phyloP scores from a whole-genome alignment of 2,888 invertebrate genomes.

The Entomobrya multifasciata region DNA sequence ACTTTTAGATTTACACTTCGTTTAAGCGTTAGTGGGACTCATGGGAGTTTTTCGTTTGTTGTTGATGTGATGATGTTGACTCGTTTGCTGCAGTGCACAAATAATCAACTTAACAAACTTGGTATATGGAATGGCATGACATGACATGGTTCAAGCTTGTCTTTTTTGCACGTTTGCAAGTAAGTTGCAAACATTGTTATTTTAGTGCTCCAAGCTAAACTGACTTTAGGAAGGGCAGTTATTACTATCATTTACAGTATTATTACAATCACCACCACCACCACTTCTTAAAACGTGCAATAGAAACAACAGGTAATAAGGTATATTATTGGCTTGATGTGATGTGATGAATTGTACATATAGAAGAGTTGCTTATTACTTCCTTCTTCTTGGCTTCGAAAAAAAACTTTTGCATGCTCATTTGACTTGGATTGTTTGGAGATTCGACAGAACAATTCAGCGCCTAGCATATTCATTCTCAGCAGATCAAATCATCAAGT shows the following conservation, averaged over 20 bases:
- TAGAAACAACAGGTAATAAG: slow-evolving; percentile 69
- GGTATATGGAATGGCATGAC: background rate
- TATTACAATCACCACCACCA: slow-evolving; percentile 31
- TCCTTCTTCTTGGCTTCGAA: slow-evolving; percentile 51
- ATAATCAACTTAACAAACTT: background rate
- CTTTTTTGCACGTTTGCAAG: background rate
- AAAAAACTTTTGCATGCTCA: background rate
- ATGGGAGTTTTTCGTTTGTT: slow-evolving; percentile 51
- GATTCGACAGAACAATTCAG: background rate
- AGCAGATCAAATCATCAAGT: slow-evolving; percentile 31
- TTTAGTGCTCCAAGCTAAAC: slow-evolving; percentile 66
- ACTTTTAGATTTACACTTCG: background rate
- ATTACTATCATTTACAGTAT: slow-evolving; percentile 62
- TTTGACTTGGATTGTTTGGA: slow-evolving; percentile 12
- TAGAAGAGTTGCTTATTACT: slow-evolving; percentile 61
- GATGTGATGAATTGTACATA: no score
- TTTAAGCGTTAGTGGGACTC: slow-evolving; percentile 1
- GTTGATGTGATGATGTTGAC: slow-evolving; percentile 33
- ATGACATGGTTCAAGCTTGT: no score
- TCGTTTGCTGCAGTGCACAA: slow-evolving; percentile 22
- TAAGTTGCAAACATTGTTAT: slow-evolving; percentile 46
- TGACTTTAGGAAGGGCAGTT: slow-evolving; percentile 71
- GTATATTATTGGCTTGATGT: slow-evolving; percentile 57
- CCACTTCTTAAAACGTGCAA: slow-evolving; percentile 17
- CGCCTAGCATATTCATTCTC: background rate